Base-by-base conservation (phyloP, 2,797 vertebrate species). In the Loriculus beryllinus region DNA sequence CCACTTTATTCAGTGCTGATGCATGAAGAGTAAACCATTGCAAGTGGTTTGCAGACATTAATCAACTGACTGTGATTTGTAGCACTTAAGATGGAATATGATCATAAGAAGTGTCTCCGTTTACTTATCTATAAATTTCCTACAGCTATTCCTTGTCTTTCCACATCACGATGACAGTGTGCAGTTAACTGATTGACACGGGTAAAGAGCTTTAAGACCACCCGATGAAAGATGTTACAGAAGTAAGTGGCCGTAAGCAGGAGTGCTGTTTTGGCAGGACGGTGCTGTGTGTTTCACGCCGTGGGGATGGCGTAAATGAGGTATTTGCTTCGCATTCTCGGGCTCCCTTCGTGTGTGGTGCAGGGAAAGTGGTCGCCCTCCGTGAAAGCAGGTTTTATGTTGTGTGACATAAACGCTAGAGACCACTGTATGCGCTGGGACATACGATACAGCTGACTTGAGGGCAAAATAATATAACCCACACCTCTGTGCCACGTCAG, bases 361-460 rank as follows among this genome's bases (percentile, higher is more conserved):
- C 42, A 48, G 76, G 72, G 37, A 85, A 75, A 65, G 68, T 0
- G 1, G 88, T 80, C 15, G 12, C 71, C 71, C 63, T 86, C 83
- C 7, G 1, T 84, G 84, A 91, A 84, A 88, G 67, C n/a, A 76
- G 78, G 59, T 86, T 88, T 88, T 93, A 90, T 93, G 74, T 94
- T 83, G 82, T 95, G 81, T 90, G 92, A 87, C 70, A 69, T 83
- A 93, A 95, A 96, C 35, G 3, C 72, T 62, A 7, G 45, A 79
- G 77, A 76, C 90, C 84, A 40, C 49, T 92, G 86, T 21, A 2
- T 64, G 90, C 42, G 51, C 85, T 88, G 82, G 90, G 91, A 92
- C 57, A 59, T n/a, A 70, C 1, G 63, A 95, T 96, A 80, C 51
- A 92, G 93, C 92, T 96, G 86, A 90, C 82, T 94, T 88, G 78